A percentile compares a stretch with the other conserved stretches of the same genome.
Evolutionary conservation across 2,113 vertebrate species (phyloP).

Genomic region (Anolis sagrei): DNA sequence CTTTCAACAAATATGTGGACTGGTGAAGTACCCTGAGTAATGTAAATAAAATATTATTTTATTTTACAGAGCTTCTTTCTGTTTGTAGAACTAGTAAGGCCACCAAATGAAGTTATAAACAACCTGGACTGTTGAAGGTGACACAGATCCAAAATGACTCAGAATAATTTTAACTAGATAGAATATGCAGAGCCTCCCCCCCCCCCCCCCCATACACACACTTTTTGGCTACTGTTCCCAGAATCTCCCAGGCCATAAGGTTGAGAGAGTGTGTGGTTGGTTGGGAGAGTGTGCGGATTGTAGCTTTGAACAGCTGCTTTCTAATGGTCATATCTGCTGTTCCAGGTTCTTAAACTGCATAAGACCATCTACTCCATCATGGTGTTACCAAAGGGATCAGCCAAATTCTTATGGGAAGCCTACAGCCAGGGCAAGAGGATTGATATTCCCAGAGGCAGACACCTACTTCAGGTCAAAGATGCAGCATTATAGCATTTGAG

Average conservation of each 20-base stretch:
- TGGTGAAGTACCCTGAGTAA: not conserved
- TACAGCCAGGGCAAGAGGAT: not conserved
- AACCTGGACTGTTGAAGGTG: not conserved
- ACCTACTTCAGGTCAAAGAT: not conserved
- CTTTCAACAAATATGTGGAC: not conserved
- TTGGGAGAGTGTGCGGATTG: too few relatives aligned
- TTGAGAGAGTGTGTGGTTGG: too few relatives aligned
- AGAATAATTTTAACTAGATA: not conserved
- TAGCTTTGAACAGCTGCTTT: too few relatives aligned
- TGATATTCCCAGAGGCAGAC: not conserved
- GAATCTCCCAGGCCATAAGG: not conserved
- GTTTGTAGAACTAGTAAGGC: not conserved
- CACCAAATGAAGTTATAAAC: not conserved
- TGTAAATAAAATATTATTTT: not conserved
- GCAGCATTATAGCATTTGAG: too few relatives aligned
- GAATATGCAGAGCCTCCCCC: too few relatives aligned
- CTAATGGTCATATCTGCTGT: too few relatives aligned
- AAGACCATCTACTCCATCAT: not conserved
- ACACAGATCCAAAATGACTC: not conserved
- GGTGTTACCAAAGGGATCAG: not conserved
- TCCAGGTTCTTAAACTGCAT: not conserved
- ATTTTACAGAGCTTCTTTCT: not conserved
- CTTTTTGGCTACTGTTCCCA: not conserved
- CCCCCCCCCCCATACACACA: too few relatives aligned
- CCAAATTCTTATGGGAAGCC: not conserved